phyloP scores from a whole-genome alignment of 1,140 invertebrate species.

The Zaprionus camerounensis region DNA sequence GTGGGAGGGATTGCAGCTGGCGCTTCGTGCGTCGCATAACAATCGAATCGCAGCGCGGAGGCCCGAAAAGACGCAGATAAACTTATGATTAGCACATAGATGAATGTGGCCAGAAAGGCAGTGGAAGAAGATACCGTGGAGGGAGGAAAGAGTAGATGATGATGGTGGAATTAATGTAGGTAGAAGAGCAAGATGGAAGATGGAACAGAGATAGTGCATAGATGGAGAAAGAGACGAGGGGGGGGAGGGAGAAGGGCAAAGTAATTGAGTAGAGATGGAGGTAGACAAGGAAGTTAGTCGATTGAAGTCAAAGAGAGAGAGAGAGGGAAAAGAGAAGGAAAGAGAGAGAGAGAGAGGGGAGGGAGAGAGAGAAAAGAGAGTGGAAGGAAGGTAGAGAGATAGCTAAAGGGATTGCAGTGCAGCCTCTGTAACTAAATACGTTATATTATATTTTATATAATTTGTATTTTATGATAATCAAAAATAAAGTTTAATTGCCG shows the following conservation, averaged over 20 bases:
- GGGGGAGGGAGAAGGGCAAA: background rate
- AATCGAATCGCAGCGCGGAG: background rate
- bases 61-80: conserved; percentile 6
- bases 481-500: no score
- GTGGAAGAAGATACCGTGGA: background rate
- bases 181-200: background rate
- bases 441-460: no score
- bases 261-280: background rate
- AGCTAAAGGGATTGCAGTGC: no score
- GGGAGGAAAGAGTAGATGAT: background rate
- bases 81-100: conserved; percentile 6
- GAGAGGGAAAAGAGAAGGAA: background rate
- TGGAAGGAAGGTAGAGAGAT: no score
- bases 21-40: background rate
- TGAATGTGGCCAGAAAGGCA: background rate
- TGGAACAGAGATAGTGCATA: background rate
- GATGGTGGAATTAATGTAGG: background rate
- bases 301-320: background rate
- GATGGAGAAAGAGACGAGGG: background rate
- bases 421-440: no score
- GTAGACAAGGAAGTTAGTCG: background rate
- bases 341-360: background rate
- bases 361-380: background rate
- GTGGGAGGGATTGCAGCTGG: background rate
- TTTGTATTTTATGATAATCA: no score